Conservation (phyloP, 1,140 invertebrate genomes). For the Brachionus koreanus region DNA sequence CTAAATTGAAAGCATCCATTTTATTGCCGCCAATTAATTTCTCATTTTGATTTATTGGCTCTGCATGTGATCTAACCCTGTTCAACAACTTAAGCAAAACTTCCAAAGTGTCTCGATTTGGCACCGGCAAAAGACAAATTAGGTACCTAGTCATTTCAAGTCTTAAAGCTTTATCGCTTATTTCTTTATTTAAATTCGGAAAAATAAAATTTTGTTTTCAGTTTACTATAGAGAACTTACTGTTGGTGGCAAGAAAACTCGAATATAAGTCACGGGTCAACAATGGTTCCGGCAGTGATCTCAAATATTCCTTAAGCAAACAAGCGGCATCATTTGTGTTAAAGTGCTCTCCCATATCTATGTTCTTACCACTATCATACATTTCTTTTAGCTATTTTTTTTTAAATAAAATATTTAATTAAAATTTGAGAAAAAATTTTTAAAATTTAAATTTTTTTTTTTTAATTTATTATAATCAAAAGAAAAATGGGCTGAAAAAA, state of each 20-base stretch:
- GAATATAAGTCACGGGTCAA: constrained; percentile 79
- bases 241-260: constrained; percentile 26
- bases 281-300: constrained; percentile 89
- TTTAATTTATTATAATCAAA: too few species aligned
- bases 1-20: constrained; percentile 85
- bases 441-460: too few species aligned
- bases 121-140: constrained; percentile 74
- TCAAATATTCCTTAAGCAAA: constrained; percentile 83
- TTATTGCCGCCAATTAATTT: constrained; percentile 73
- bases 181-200: neutral
- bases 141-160: constrained; percentile 69
- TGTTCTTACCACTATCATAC: neutral
- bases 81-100: constrained; percentile 74
- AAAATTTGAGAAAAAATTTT: neutral
- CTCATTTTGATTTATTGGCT: constrained; percentile 63
- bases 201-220: neutral
- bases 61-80: constrained; percentile 70
- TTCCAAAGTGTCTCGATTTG: constrained; percentile 81
- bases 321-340: constrained; percentile 52
- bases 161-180: neutral
- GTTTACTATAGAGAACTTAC: neutral
- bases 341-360: neutral
- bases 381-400: constrained; percentile 44
- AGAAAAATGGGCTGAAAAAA: too few species aligned
- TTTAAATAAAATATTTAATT: neutral